phyloP scores from a whole-genome alignment of 2,113 vertebrate species.

The Onychostoma macrolepis region DNA sequence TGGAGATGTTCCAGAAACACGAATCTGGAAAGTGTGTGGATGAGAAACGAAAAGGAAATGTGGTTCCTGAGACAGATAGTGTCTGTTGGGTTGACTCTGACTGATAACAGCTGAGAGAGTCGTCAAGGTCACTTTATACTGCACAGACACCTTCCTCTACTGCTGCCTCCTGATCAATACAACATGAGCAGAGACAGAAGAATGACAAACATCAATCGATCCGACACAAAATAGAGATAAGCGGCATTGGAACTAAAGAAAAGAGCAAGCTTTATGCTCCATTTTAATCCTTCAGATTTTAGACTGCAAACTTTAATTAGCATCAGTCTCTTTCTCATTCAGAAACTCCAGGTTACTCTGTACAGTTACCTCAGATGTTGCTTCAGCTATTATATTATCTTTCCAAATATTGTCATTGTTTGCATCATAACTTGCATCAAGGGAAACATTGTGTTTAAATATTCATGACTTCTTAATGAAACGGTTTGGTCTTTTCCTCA shows the following conservation, averaged over 20 bases:
- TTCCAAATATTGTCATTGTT: background rate
- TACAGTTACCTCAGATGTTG: no score
- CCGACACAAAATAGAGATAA: background rate
- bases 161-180: constrained; percentile 9
- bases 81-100: background rate
- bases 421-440: background rate
- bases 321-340: no score
- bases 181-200: background rate
- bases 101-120: background rate
- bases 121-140: background rate
- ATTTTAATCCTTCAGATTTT: no score
- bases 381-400: no score
- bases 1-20: background rate
- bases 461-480: background rate
- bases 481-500: background rate
- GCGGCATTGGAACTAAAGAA: background rate
- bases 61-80: background rate
- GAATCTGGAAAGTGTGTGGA: background rate
- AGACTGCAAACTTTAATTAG: no score
- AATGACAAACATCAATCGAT: background rate
- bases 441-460: background rate
- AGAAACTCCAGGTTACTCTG: no score
- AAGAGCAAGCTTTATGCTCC: background rate
- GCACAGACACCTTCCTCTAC: background rate
- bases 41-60: background rate